Percentiles rank a stretch among this genome's conserved stretches.
phyloP scores from a whole-genome alignment of 2,113 vertebrate species.

The Grammomys dolichurus region DNA sequence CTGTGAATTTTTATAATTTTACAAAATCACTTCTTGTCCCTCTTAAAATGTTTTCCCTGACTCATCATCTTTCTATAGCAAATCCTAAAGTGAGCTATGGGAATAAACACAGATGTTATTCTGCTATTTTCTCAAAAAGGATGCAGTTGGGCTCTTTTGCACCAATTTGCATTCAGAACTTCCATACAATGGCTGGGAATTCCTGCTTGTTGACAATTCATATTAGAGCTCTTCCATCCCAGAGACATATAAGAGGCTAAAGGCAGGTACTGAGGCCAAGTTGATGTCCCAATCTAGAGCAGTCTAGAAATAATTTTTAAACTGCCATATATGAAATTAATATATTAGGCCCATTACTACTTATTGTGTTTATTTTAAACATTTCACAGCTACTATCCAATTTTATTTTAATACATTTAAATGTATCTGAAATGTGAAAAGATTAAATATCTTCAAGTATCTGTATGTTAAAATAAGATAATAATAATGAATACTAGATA shows the following conservation, averaged over 20 bases:
- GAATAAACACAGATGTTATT: background rate
- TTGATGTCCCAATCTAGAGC: background rate
- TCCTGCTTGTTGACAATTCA: background rate
- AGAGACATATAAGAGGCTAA: background rate
- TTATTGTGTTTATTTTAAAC: background rate
- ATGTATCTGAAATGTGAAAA: background rate
- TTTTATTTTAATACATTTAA: background rate
- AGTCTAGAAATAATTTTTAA: background rate
- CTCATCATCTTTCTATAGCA: background rate
- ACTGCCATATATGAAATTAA: background rate
- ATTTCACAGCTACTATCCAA: background rate
- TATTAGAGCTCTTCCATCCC: background rate
- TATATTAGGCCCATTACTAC: background rate
- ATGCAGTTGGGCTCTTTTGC: background rate
- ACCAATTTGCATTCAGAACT: background rate
- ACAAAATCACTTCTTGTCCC: background rate
- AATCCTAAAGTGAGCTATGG: background rate
- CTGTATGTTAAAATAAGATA: background rate
- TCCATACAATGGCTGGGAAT: background rate
- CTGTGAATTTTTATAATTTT: background rate
- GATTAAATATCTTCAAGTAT: background rate
- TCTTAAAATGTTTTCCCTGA: background rate
- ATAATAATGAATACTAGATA: slow-evolving; percentile 22
- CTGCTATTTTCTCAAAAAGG: background rate
- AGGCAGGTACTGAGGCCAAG: background rate